Evolutionary conservation across 2,888 invertebrate genomes (phyloP).

Genomic region (Conus canariensis): DNA sequence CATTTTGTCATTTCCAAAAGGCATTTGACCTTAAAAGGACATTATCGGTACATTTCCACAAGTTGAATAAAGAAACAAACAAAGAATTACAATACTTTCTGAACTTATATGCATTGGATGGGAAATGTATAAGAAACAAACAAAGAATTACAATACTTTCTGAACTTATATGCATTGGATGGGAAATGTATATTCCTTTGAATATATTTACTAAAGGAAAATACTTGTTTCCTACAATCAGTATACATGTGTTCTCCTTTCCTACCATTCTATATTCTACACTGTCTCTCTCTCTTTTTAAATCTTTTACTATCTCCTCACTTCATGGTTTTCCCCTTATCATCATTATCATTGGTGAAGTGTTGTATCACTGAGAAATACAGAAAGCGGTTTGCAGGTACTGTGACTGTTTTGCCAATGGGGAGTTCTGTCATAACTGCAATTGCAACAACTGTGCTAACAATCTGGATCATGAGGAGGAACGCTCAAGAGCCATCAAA

Average conservation of each 20-base stretch:
- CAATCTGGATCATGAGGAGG: constrained; percentile 96
- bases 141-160: background rate
- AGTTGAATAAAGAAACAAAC: background rate
- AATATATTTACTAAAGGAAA: too few species aligned
- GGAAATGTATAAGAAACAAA: background rate
- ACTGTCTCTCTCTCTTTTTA: too few species aligned
- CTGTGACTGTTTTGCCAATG: constrained; percentile 99
- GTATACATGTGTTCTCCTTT: too few species aligned
- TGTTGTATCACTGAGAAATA: constrained; percentile 1
- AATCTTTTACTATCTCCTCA: too few species aligned
- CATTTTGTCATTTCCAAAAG: too few species aligned
- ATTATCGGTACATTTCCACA: background rate
- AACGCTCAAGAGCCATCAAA: constrained; percentile 94
- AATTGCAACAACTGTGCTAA: constrained; percentile 99
- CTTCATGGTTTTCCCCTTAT: too few species aligned
- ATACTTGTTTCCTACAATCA: too few species aligned
- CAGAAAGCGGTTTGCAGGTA: constrained; percentile 81
- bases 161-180: background rate
- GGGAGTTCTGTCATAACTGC: constrained; percentile 98
- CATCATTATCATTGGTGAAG: background rate
- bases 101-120: background rate
- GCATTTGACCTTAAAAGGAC: too few species aligned
- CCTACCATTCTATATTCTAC: too few species aligned
- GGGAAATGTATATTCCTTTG: background rate
- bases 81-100: background rate